Percentiles rank a stretch among this genome's conserved stretches.
These are phyloP conservation scores for Brachypteracias leptosomus DNA, from an alignment of 2,113 vertebrate genomes.

Conservation along the genomic window DNA sequence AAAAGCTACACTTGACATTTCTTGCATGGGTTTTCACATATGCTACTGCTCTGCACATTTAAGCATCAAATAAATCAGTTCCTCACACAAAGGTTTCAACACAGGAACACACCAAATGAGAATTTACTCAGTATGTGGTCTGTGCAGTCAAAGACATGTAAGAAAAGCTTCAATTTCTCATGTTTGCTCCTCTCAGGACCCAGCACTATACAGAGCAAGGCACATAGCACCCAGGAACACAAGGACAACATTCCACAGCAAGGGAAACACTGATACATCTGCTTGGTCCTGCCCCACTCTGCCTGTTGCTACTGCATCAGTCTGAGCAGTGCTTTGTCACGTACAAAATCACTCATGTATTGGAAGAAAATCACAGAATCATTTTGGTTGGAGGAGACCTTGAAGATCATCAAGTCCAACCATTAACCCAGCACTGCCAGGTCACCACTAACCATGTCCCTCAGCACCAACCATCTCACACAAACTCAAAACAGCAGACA, in stretches of 20 bases:
- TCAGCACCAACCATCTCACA: not conserved
- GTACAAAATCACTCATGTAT: accelerated
- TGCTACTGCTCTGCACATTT: not conserved
- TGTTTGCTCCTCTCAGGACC: not conserved
- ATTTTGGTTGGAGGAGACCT: not conserved
- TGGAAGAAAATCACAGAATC: not conserved
- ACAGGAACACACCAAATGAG: not conserved
- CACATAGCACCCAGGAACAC: not conserved
- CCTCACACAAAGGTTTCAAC: not conserved
- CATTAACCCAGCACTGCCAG: not conserved
- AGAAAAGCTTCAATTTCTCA: not conserved
- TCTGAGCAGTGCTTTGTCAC: not conserved
- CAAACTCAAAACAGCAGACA: accelerated
- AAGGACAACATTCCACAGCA: not conserved
- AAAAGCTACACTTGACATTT: not conserved
- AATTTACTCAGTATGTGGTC: not conserved
- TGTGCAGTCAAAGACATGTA: not conserved
- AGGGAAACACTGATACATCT: not conserved
- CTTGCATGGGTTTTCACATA: not conserved
- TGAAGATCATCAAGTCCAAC: not conserved
- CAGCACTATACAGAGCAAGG: not conserved
- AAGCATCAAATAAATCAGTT: not conserved
- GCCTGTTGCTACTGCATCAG: not conserved
- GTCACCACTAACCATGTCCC: too few relatives aligned
- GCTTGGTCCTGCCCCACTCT: not conserved